Conservation (phyloP, 2,113 vertebrate species). For the Geococcyx californianus region DNA sequence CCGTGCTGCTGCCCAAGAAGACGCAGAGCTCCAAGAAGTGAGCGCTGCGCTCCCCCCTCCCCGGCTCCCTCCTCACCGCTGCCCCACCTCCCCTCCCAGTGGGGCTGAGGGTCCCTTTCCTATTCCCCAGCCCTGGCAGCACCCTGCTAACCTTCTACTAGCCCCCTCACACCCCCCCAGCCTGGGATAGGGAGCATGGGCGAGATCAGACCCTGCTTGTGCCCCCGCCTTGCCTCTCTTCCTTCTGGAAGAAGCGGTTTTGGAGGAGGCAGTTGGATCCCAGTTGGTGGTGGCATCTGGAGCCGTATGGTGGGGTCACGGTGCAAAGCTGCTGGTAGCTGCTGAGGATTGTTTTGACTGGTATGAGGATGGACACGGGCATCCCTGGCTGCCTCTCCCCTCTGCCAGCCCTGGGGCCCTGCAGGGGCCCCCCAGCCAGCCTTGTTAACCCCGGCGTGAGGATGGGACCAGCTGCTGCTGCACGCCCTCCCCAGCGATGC, state of each 20-base stretch:
- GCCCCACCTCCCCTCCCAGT: neutral
- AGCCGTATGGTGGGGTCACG: neutral
- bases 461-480: neutral
- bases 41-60: neutral
- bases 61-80: neutral
- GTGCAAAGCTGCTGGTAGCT: neutral
- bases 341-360: neutral
- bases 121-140: neutral
- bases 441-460: neutral
- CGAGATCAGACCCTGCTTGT: neutral
- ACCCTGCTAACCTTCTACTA: neutral
- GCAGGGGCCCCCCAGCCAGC: neutral
- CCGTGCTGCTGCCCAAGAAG: constrained; percentile 91
- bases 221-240: neutral
- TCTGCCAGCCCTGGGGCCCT: neutral
- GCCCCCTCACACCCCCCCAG: neutral
- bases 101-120: neutral
- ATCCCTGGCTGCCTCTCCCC: neutral
- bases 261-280: neutral
- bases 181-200: neutral
- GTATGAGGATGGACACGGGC: neutral
- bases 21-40: constrained; percentile 78
- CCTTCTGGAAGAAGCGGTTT: neutral
- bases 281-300: neutral
- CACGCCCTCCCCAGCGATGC: neutral